These are phyloP conservation scores for Muschampia plurimacula DNA, from an alignment of 2,888 invertebrate genomes.

Conservation along the genomic window DNA sequence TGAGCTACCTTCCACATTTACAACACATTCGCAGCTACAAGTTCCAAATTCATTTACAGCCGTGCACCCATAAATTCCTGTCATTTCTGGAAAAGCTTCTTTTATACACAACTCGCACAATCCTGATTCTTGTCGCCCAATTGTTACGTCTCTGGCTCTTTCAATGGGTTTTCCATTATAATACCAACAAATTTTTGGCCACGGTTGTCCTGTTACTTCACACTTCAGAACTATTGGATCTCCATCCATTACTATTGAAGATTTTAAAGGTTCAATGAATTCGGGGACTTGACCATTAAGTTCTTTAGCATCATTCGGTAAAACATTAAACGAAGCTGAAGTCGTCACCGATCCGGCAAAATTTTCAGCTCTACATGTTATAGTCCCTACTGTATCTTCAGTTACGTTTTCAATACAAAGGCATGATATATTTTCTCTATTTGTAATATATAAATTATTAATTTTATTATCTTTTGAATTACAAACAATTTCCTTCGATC, in stretches of 20 bases:
- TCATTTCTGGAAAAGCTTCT: slow-evolving; percentile 96
- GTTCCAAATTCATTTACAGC: slow-evolving; percentile 94
- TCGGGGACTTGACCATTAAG: slow-evolving; percentile 86
- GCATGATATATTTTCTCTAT: slow-evolving; percentile 91
- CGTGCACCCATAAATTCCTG: slow-evolving; percentile 93
- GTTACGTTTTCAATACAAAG: slow-evolving; percentile 90
- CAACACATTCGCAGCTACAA: slow-evolving; percentile 90
- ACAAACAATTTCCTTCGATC: slow-evolving; percentile 88
- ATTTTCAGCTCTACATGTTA: slow-evolving; percentile 96
- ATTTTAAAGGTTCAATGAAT: slow-evolving; percentile 90
- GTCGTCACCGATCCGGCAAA: slow-evolving; percentile 95
- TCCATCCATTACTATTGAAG: slow-evolving; percentile 95
- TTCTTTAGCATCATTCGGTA: slow-evolving; percentile 82
- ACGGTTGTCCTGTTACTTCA: slow-evolving; percentile 91
- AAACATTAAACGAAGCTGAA: slow-evolving; percentile 89
- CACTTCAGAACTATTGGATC: slow-evolving; percentile 92
- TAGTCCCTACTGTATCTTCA: slow-evolving; percentile 89
- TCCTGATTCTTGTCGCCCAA: slow-evolving; percentile 91
- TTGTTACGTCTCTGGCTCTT: slow-evolving; percentile 91
- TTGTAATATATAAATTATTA: slow-evolving; percentile 89
- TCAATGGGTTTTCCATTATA: slow-evolving; percentile 89
- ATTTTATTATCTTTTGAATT: slow-evolving; percentile 85
- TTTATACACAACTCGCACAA: slow-evolving; percentile 92
- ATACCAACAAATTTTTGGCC: slow-evolving; percentile 93
- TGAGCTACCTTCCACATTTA: slow-evolving; percentile 92